Evolutionary conservation across 2,888 invertebrate genomes (phyloP).

Genomic region (Drosophila atroscutellata): DNA sequence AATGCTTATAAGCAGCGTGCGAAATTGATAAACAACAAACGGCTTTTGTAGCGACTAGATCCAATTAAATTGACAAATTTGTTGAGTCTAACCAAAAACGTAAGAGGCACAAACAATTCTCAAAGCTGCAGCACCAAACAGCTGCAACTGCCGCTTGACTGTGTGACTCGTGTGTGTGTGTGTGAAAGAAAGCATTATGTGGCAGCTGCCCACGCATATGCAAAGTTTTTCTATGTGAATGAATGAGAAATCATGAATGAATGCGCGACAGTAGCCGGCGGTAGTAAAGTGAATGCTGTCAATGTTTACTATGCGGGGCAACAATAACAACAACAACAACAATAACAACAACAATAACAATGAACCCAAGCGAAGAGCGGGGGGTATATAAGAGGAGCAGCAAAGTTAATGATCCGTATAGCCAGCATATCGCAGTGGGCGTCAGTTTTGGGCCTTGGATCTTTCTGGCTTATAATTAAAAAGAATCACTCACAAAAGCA

Average conservation of each 20-base stretch:
- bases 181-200: conserved; percentile 25
- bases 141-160: conserved; percentile 7
- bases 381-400: conserved; percentile 29
- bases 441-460: conserved; percentile 41
- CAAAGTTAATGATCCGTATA: conserved; percentile 51
- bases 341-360: conserved; percentile 7
- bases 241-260: conserved; percentile 41
- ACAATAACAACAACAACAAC: conserved; percentile 12
- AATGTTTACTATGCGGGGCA: conserved; percentile 51
- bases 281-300: conserved; percentile 47
- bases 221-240: conserved; percentile 35
- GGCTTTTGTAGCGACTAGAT: conserved; percentile 25
- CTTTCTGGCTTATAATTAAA: conserved; percentile 48
- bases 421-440: conserved; percentile 36
- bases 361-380: conserved; percentile 4
- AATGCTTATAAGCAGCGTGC: conserved; percentile 16
- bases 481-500: conserved; percentile 45
- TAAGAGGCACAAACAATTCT: neutral
- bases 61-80: conserved; percentile 69
- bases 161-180: conserved; percentile 7
- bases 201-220: conserved; percentile 28
- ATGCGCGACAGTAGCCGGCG: conserved; percentile 30
- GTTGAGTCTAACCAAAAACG: neutral
- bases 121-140: conserved; percentile 4
- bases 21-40: conserved; percentile 28